phyloP scores from a whole-genome alignment of 2,888 invertebrate genomes.

The Coelopa pilipes region DNA sequence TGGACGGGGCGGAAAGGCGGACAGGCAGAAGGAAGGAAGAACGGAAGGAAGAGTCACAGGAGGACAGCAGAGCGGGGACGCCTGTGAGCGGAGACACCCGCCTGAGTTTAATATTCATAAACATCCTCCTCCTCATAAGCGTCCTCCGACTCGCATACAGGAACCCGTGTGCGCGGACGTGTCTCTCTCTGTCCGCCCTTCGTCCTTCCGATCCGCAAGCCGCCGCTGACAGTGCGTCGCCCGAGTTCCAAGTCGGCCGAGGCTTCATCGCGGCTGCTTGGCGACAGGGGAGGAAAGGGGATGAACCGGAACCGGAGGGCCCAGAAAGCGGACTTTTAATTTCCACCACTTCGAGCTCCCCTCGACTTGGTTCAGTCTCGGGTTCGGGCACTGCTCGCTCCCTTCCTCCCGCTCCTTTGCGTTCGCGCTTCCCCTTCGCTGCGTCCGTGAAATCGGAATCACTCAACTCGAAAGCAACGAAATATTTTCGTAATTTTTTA shows the following conservation, averaged over 20 bases:
- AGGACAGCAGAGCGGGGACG: no score
- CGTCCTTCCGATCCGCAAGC: slow-evolving; percentile 16
- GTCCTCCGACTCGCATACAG: neutral
- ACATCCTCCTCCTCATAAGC: slow-evolving; percentile 52
- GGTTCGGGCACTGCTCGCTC: neutral
- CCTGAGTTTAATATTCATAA: slow-evolving; percentile 59
- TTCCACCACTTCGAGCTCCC: neutral
- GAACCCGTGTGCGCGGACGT: neutral
- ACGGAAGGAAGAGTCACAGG: no score
- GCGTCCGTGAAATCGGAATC: neutral
- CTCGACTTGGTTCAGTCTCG: slow-evolving; percentile 10
- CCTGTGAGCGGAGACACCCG: no score
- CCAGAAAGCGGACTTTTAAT: neutral
- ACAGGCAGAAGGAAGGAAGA: no score
- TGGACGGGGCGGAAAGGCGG: no score
- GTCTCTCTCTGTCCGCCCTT: neutral
- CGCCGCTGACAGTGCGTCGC: slow-evolving; percentile 25
- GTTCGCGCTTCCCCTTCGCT: neutral
- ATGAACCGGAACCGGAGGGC: neutral
- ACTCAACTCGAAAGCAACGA: slow-evolving; percentile 26
- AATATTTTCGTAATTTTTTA: slow-evolving; percentile 24
- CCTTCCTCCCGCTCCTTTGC: no score
- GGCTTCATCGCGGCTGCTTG: neutral
- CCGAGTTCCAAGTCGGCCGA: slow-evolving; percentile 18
- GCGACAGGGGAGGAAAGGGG: neutral